Evolutionary conservation across 2,797 vertebrate species (phyloP), one percentile per base, ranked within the genome.

Genomic region (Caiman crocodilus): DNA sequence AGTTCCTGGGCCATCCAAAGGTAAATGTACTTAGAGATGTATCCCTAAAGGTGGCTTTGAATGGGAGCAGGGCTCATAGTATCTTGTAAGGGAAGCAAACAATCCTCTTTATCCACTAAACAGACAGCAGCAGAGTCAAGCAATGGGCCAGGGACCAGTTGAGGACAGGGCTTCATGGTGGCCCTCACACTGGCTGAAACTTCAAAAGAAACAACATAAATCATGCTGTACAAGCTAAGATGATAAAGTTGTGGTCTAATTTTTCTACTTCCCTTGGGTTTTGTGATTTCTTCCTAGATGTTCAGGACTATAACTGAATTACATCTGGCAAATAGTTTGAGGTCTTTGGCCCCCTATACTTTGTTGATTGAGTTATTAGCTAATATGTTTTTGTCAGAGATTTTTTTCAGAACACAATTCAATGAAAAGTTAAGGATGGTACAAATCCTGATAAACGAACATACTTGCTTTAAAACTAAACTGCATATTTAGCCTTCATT

Each of bases 401-500:
- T 91, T 71, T 59, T 42, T 90, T 16, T 84, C 76, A 84, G 57
- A 30, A 35, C 88, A 74, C 35, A 76, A 82, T 76, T 95, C 73
- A 82, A 1, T 9, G 0, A 84, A 78, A 79, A 91, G 9, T 77
- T 78, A 9, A 26, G 58, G 80, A 88, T 50, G 92, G 60, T 55
- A 87, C 84, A 94, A 92, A 42, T 73, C 35, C 23, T 15, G 76
- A 80, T 69, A 90, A 80, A 91, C 91, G 67, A 77, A 91, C 94
- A 91, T 55, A 4, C 74, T 20, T 75, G 55, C 74, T 92, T 92
- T 91, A 80, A 89, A 92, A 71, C 69, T 82, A 83, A 94, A 74
- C 16, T 83, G 78, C 77, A 26, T 74, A 80, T 86, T 87, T 96
- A 79, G 82, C 89, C 81, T 89, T 92, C 76, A 63, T 92, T 85